Evolutionary conservation across 1,140 invertebrate genomes (phyloP).

Genomic region (Vollenhovia emeryi): DNA sequence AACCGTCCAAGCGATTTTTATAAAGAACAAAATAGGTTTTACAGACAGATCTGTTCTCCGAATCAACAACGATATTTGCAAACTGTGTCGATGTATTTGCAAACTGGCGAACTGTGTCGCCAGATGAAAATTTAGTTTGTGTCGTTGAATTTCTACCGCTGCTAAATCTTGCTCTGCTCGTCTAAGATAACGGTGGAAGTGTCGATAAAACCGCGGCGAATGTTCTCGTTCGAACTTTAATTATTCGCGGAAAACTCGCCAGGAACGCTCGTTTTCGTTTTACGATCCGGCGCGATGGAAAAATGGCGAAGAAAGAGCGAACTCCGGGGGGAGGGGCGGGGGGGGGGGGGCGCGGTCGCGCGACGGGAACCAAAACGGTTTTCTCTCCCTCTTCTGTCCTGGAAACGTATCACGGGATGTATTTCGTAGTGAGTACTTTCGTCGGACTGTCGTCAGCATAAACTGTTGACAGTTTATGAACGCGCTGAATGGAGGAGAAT

Average conservation of each 20-base stretch:
- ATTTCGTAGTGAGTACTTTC: background rate
- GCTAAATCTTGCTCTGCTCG: slow-evolving; percentile 2
- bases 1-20: background rate
- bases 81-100: too few species aligned
- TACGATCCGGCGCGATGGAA: background rate
- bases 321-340: too few species aligned
- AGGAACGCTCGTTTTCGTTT: slow-evolving; percentile 22
- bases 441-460: background rate
- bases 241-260: slow-evolving; percentile 34
- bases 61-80: background rate
- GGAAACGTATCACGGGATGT: background rate
- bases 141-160: background rate
- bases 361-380: background rate
- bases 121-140: slow-evolving; percentile 14
- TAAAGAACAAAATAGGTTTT: slow-evolving; percentile 1
- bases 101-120: too few species aligned
- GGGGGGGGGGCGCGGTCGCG: background rate
- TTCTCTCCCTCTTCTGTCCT: background rate
- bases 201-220: slow-evolving; percentile 32
- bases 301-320: slow-evolving; percentile 1
- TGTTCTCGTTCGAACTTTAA: slow-evolving; percentile 16
- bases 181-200: slow-evolving; percentile 4
- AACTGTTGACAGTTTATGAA: slow-evolving; percentile 5
- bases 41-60: background rate
- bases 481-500: background rate